Evolutionary conservation across 2,113 vertebrate species (phyloP).

Genomic region (Chaetodon auriga): DNA sequence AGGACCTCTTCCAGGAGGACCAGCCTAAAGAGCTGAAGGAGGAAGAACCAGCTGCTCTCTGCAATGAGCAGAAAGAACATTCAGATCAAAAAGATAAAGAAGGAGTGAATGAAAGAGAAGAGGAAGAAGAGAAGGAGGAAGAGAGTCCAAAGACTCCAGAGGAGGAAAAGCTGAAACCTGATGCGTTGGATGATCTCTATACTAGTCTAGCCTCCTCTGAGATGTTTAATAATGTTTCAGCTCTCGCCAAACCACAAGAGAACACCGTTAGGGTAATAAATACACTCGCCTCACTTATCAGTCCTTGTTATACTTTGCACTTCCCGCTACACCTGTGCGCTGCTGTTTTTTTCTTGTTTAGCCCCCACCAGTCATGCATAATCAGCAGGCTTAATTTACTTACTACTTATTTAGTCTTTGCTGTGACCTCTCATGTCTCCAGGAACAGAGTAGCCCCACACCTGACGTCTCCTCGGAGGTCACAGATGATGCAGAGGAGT

Average conservation of each 20-base stretch:
- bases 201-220: slow-evolving; percentile 69
- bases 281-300: not conserved
- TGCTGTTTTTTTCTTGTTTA: not conserved
- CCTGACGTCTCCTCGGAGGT: slow-evolving; percentile 56
- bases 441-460: slow-evolving; percentile 72
- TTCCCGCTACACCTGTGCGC: not conserved
- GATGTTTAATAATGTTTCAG: slow-evolving; percentile 65
- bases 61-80: slow-evolving; percentile 56
- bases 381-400: not conserved
- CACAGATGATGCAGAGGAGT: slow-evolving; percentile 62
- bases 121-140: slow-evolving; percentile 66
- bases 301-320: not conserved
- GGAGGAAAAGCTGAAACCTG: slow-evolving; percentile 67
- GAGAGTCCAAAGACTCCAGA: slow-evolving; percentile 60
- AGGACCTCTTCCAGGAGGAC: slow-evolving; percentile 68
- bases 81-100: slow-evolving; percentile 59
- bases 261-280: slow-evolving; percentile 66
- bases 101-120: slow-evolving; percentile 47
- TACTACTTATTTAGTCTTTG: too few relatives aligned
- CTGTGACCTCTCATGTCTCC: slow-evolving; percentile 26
- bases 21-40: slow-evolving; percentile 70
- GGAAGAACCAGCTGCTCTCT: slow-evolving; percentile 49
- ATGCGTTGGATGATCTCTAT: slow-evolving; percentile 77
- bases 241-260: slow-evolving; percentile 61
- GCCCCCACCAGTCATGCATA: not conserved